These are phyloP conservation scores for Virgularia gustaviana DNA, from an alignment of 92 coral and sea anemone genomes.

Conservation along the genomic window DNA sequence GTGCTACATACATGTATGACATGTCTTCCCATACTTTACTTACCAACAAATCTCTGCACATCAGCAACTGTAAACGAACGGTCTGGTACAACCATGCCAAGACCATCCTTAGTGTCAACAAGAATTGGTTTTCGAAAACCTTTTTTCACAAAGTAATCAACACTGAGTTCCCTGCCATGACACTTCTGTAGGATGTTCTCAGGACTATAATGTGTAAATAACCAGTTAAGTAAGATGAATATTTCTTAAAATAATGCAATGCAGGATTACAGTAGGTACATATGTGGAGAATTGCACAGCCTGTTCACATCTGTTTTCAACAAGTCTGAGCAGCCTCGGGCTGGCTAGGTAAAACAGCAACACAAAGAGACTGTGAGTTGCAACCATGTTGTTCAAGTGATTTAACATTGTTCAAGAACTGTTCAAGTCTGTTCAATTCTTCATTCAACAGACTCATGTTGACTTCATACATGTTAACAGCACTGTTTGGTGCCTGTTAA, in stretches of 20 bases:
- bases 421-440: too few species aligned
- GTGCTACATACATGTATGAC: background rate
- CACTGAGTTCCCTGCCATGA: slow-evolving; percentile 68
- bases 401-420: too few species aligned
- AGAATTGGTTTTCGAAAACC: slow-evolving; percentile 78
- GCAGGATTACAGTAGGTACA: background rate
- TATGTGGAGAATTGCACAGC: background rate
- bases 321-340: too few species aligned
- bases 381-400: too few species aligned
- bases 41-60: slow-evolving; percentile 90
- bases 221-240: too few species aligned
- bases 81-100: slow-evolving; percentile 77
- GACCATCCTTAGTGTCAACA: slow-evolving; percentile 72
- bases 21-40: background rate
- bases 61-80: slow-evolving; percentile 63
- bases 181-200: slow-evolving; percentile 59
- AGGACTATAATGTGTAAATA: slow-evolving; percentile 67
- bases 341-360: too few species aligned
- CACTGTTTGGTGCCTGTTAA: too few species aligned
- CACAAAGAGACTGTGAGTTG: too few species aligned
- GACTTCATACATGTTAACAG: too few species aligned
- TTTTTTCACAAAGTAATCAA: slow-evolving; percentile 68
- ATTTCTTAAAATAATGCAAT: background rate
- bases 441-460: too few species aligned
- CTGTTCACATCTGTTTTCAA: too few species aligned